These are phyloP conservation scores for Squalus acanthias DNA, from an alignment of 2,797 vertebrate genomes.

Conservation along the genomic window DNA sequence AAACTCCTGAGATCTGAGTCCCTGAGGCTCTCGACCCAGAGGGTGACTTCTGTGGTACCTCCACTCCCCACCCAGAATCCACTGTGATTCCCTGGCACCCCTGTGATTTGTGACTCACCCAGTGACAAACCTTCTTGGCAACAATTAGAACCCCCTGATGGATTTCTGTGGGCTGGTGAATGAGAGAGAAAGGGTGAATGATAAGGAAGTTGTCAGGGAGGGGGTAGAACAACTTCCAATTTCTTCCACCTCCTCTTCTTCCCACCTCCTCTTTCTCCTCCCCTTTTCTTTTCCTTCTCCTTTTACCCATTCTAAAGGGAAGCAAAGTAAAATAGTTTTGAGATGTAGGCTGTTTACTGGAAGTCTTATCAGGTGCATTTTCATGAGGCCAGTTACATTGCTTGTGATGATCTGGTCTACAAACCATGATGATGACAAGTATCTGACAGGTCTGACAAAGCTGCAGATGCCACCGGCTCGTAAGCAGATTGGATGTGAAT, in stretches of 20 bases:
- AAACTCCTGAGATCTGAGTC: no score
- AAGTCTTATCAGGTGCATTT: no score
- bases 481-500: not conserved
- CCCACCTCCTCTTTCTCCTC: no score
- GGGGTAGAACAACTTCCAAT: not conserved
- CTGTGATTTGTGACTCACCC: not conserved
- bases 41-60: not conserved
- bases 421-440: no score
- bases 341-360: no score
- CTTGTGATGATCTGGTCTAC: no score
- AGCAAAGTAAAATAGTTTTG: no score
- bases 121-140: not conserved
- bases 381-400: no score
- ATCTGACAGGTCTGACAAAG: not conserved
- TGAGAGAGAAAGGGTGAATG: not conserved
- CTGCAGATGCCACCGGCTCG: not conserved
- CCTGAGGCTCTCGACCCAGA: not conserved
- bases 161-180: not conserved
- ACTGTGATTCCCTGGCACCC: not conserved
- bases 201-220: not conserved
- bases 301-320: no score
- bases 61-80: not conserved
- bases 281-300: no score
- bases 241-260: not conserved
- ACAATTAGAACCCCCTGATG: not conserved